A percentile compares a stretch with the other conserved stretches of the same genome.
Evolutionary conservation across 2,113 vertebrate species (phyloP).

Genomic region (Sardina pilchardus): DNA sequence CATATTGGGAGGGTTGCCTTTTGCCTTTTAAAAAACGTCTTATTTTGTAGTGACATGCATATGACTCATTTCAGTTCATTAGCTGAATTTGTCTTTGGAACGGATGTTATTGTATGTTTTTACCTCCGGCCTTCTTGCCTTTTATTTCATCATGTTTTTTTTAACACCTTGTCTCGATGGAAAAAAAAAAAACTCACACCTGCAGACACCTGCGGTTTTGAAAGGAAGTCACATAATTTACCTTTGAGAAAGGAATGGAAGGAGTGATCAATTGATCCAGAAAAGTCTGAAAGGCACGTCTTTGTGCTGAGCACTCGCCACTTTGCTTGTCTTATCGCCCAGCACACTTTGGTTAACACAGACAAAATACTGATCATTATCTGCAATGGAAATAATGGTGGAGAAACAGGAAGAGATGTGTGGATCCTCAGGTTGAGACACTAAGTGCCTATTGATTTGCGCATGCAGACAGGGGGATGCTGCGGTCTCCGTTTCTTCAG

Average conservation of each 20-base stretch:
- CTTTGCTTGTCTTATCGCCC: too few species aligned
- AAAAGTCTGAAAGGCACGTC: background rate
- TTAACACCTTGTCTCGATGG: background rate
- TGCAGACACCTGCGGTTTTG: background rate
- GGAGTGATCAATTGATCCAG: background rate
- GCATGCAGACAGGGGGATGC: slow-evolving; percentile 38
- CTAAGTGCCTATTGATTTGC: slow-evolving; percentile 57
- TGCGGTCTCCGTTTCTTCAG: slow-evolving; percentile 32
- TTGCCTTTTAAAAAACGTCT: background rate
- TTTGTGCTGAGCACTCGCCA: background rate
- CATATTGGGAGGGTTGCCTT: background rate
- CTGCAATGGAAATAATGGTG: background rate
- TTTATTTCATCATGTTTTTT: background rate
- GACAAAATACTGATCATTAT: slow-evolving; percentile 1
- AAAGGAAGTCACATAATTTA: background rate
- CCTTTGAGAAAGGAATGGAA: background rate
- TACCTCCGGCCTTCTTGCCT: background rate
- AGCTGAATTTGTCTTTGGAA: background rate
- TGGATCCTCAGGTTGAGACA: slow-evolving; percentile 34
- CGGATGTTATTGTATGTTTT: background rate
- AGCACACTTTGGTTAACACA: background rate
- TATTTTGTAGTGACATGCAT: background rate
- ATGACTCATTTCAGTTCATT: background rate
- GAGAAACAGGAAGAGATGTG: slow-evolving; percentile 20
- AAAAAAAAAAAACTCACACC: background rate